Base-by-base conservation (phyloP, 1,140 invertebrate species). In the Nephila pilipes region DNA sequence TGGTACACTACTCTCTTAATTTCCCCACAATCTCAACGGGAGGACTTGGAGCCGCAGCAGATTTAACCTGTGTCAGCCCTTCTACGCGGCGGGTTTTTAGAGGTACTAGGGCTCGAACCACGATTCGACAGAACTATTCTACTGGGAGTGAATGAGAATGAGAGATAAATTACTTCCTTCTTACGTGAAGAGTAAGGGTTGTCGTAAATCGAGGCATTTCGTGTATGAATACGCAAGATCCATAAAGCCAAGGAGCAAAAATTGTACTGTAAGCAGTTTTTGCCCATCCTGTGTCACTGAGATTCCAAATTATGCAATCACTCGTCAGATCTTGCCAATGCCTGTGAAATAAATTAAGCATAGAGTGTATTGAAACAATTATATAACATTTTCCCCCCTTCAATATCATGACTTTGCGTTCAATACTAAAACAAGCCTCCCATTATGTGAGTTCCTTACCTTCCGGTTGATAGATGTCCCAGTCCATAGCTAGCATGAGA, bases 271-370 rank as follows among this genome's bases (percentile, higher is more conserved):
- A 96, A 8, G 96, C 96, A 87, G 95, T 94, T 94, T 96, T 96
- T 1, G 96, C 96, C 96, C 96, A 96, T 1, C 96, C 96, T 25
- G 96, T 95, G 94, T 96, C 96, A 2, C 96, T 95, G 63, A 96
- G 93, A 93, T 95, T 95, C 96, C 96, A 96, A 20, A 95, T 57
- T 3, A 96, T 81, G 90, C 96, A 95, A 16, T 94, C 90, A 29
- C 94, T 88, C 1, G 93, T 94, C 0, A 95, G 83, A 79, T 95
- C 94, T 12, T 95, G 90, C 93, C 95, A 95, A 94, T 95, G 95
- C 58, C 95, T 89, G 1, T 29, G n/a, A 38, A 14, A 87, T 57
- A 36, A 29, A 46, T 46, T 1, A 4, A 46, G 46, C n/a, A n/a
- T n/a, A n/a, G n/a, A n/a, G n/a, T n/a, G 14, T 14, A 58, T 12